Percentiles rank a stretch among this genome's conserved stretches.
These are phyloP conservation scores for Tipula vernalis DNA, from an alignment of 2,888 invertebrate species.

Conservation along the genomic window DNA sequence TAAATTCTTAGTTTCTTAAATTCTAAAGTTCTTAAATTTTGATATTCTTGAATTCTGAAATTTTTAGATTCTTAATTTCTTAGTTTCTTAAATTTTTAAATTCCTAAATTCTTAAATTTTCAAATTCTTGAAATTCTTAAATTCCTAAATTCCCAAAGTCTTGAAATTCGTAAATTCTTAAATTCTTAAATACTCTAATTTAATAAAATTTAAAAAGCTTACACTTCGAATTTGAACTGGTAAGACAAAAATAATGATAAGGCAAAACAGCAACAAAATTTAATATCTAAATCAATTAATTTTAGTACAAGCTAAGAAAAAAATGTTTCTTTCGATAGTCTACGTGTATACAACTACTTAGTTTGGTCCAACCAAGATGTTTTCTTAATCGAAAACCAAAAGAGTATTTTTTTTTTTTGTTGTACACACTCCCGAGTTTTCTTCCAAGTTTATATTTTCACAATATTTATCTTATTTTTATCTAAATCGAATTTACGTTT, in stretches of 20 bases:
- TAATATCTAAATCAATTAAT: not conserved
- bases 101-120: too few relatives aligned
- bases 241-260: not conserved
- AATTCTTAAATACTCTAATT: not conserved
- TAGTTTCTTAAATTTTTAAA: too few relatives aligned
- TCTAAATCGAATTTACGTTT: not conserved
- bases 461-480: not conserved
- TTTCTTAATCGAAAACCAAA: not conserved
- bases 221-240: not conserved
- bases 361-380: not conserved
- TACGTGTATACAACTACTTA: not conserved
- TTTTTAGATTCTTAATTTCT: too few relatives aligned
- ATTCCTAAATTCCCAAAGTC: too few relatives aligned
- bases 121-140: too few relatives aligned
- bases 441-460: not conserved
- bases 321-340: not conserved
- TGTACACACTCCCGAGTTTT: not conserved
- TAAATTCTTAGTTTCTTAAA: too few relatives aligned
- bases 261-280: not conserved
- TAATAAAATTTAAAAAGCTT: not conserved
- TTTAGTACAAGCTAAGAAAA: not conserved
- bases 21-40: too few relatives aligned
- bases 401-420: not conserved
- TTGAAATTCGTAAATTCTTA: too few relatives aligned
- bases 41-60: too few relatives aligned